phyloP scores from a whole-genome alignment of 2,797 vertebrate genomes.

The Myotis myotis region DNA sequence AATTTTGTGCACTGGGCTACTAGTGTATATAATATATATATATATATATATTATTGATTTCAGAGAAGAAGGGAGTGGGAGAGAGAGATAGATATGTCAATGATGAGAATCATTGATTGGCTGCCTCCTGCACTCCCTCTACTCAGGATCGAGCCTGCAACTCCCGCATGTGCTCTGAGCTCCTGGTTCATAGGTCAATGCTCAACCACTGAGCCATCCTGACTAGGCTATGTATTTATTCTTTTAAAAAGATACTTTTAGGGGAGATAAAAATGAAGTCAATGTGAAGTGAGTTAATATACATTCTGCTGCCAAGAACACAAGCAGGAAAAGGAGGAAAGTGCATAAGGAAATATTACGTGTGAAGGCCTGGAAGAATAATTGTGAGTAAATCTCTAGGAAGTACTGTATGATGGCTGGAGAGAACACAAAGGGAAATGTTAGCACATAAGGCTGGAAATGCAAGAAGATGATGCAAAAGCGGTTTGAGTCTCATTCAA shows the following conservation, averaged over 20 bases:
- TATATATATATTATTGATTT: too few relatives aligned
- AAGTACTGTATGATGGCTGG: neutral
- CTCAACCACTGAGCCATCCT: too few relatives aligned
- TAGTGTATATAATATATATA: too few relatives aligned
- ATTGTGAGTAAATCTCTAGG: neutral
- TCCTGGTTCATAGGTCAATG: too few relatives aligned
- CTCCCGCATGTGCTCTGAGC: too few relatives aligned
- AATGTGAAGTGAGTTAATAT: neutral
- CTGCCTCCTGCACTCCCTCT: too few relatives aligned
- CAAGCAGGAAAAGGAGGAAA: neutral
- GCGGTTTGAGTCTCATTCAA: neutral
- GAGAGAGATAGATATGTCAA: too few relatives aligned
- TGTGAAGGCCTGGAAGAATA: neutral
- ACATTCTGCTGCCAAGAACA: neutral
- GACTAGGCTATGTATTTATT: too few relatives aligned
- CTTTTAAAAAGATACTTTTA: neutral
- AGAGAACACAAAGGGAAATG: neutral
- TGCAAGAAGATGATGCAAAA: neutral
- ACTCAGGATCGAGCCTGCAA: too few relatives aligned
- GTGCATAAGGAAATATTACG: neutral
- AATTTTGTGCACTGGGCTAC: too few relatives aligned
- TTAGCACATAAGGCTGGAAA: neutral
- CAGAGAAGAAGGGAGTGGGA: too few relatives aligned
- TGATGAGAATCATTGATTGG: too few relatives aligned
- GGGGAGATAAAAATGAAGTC: neutral